Percentiles rank a stretch among this genome's conserved stretches.
phyloP scores from a whole-genome alignment of 2,113 vertebrate genomes.

The Eulemur macaco region DNA sequence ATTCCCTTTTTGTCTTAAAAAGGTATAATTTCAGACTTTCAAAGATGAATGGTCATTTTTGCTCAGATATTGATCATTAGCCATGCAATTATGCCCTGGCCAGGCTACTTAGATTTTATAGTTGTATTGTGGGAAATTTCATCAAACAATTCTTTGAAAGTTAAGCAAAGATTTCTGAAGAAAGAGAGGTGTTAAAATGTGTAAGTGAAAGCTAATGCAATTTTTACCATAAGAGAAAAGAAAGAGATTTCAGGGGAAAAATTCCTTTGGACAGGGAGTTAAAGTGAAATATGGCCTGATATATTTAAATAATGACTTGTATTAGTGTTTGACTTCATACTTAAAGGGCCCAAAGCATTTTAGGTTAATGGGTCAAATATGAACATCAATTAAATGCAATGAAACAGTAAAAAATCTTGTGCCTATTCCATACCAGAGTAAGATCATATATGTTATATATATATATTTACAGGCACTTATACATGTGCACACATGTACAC shows the following conservation, averaged over 20 bases:
- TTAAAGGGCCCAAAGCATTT: neutral
- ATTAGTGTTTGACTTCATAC: neutral
- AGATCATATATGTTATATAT: neutral
- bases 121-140: conserved; percentile 33
- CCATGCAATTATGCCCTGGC: conserved; percentile 38
- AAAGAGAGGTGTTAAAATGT: neutral
- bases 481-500: too few relatives aligned
- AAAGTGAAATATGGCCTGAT: neutral
- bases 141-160: conserved; percentile 57
- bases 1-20: conserved; percentile 50
- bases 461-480: neutral
- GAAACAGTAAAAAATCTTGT: neutral
- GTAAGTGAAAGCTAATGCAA: neutral
- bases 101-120: neutral
- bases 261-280: neutral
- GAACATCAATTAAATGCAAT: neutral
- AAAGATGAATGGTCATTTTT: conserved; percentile 61
- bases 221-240: neutral
- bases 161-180: neutral
- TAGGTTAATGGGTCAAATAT: neutral
- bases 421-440: neutral
- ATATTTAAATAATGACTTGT: conserved; percentile 7
- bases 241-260: neutral
- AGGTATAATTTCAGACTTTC: conserved; percentile 57
- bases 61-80: conserved; percentile 68